Evolutionary conservation across 2,797 vertebrate genomes (phyloP), one percentile per base, ranked within the genome.

Genomic region (Acanthiza pusilla): DNA sequence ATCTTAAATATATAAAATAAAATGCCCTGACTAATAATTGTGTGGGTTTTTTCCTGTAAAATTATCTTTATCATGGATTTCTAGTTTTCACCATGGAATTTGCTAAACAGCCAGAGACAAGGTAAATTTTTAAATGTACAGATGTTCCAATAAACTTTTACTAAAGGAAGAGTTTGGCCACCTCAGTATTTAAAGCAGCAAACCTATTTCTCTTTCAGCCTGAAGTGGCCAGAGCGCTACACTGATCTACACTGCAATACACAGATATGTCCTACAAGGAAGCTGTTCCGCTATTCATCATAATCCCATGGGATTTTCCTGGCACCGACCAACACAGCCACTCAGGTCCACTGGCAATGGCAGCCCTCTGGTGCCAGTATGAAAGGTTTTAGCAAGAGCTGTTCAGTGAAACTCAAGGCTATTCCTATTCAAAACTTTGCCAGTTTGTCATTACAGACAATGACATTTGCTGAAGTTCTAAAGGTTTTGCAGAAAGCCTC

Each of bases 211-310:
- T 68, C 43, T 68, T 32, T 51, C 43, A 78, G 23, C n/a, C 27
- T 73, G 17, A 58, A 54, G 34, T 4, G 10, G 30, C 36, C 21
- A 0, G 7, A 30, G 40, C 5, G 19, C 16, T 74, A 18, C 58
- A 11, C 10, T 51, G 54, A 62, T 16, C 10, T 4, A 15, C 32
- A 13, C 3, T 0, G 0, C 32, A 78, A 8, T 4, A 11, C 53
- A 84, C 58, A 42, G 87, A 47, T 12, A 25, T 15, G 10, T 13
- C 25, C 4, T 8, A 43, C 11, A 18, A 50, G 67, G 67, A n/a
- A 70, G 16, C 7, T 77, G 8, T 29, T 79, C 7, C 32, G 85
- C 67, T n/a, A 7, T 54, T 73, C 51, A 47, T 38, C 25, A 62
- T 57, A 40, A 53, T 70, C 42, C 25, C 38, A 16, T 21, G 36